A percentile compares a stretch with the other conserved stretches of the same genome.
Conservation (phyloP, 2,888 invertebrate species). For the Meteorus colon region DNA sequence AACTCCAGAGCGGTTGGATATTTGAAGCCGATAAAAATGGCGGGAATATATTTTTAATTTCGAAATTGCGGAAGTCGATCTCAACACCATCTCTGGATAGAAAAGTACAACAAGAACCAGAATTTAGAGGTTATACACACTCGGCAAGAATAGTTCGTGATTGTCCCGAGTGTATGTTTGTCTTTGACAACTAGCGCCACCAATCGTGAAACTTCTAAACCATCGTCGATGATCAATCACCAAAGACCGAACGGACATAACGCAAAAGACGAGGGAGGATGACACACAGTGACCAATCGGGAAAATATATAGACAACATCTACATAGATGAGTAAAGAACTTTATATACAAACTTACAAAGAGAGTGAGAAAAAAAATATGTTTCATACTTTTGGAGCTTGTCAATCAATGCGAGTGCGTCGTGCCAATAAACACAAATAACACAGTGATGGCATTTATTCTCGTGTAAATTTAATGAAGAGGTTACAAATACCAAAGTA, state of each 20-base stretch:
- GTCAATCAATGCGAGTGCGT: conserved; percentile 58
- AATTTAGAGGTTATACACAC: no score
- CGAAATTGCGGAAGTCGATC: not conserved
- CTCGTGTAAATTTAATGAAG: conserved; percentile 12
- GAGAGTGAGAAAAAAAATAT: conserved; percentile 40
- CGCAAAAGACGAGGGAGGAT: conserved; percentile 26
- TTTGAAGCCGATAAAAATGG: not conserved
- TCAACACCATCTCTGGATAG: conserved; percentile 7
- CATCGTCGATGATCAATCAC: not conserved
- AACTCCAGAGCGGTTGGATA: no score
- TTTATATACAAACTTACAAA: not conserved
- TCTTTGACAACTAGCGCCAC: not conserved
- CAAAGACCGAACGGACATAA: conserved; percentile 27
- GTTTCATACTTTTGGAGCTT: conserved; percentile 59
- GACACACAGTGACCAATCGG: not conserved
- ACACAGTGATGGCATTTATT: conserved; percentile 31
- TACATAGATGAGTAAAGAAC: conserved; percentile 9
- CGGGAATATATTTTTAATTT: not conserved
- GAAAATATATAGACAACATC: conserved; percentile 1
- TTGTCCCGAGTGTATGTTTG: no score
- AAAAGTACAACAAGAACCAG: not conserved
- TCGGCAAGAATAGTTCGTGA: no score
- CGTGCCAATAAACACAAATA: conserved; percentile 42
- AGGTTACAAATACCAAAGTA: conserved; percentile 19
- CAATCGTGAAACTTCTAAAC: not conserved